These are phyloP conservation scores for Mus minutoides DNA, from an alignment of 2,797 vertebrate species.

Conservation along the genomic window DNA sequence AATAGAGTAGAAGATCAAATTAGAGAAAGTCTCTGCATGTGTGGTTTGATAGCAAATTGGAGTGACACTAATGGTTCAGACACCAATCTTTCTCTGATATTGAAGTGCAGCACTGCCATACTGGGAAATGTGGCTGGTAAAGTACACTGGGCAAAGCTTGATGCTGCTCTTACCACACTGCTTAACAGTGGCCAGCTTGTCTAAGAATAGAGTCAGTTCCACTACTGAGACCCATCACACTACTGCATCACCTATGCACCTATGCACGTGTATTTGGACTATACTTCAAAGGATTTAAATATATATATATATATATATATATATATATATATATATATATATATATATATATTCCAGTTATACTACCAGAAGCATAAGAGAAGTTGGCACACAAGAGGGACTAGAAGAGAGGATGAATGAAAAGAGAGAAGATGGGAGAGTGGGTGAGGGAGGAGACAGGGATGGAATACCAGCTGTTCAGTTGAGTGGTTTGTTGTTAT, in stretches of 20 bases:
- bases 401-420: not conserved
- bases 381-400: not conserved
- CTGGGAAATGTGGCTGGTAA: not conserved
- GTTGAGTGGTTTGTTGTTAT: not conserved
- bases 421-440: too few relatives aligned
- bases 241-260: not conserved
- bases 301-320: not conserved
- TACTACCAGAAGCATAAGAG: not conserved
- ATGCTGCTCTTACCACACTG: not conserved
- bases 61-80: not conserved
- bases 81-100: not conserved
- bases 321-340: too few relatives aligned
- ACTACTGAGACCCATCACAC: not conserved
- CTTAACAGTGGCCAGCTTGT: not conserved
- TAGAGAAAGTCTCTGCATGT: not conserved
- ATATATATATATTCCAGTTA: not conserved
- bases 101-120: not conserved
- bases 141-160: not conserved
- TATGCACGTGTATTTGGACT: too few relatives aligned
- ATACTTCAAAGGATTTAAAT: not conserved
- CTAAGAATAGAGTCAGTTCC: not conserved
- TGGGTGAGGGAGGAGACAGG: fast-evolving
- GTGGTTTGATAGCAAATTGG: not conserved
- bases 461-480: not conserved
- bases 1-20: not conserved